Evolutionary conservation across 2,888 invertebrate species (phyloP).

Genomic region (Thereva unica): DNA sequence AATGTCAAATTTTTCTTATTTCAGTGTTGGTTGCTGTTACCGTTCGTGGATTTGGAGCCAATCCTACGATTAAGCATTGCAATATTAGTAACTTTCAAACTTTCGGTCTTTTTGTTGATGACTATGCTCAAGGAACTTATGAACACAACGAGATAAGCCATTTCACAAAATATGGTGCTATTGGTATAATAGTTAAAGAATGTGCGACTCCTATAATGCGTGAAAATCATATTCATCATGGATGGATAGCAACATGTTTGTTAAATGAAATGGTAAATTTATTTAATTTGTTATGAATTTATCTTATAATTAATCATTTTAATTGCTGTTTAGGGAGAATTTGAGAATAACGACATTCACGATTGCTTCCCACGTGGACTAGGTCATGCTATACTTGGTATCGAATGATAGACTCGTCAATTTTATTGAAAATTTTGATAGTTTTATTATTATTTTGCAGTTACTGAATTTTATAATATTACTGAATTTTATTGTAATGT

Average conservation of each 20-base stretch:
- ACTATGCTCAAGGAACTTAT: slow-evolving; percentile 94
- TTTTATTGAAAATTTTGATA: too few species aligned
- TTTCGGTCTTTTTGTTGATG: slow-evolving; percentile 97
- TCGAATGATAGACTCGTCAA: too few species aligned
- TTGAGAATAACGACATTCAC: slow-evolving; percentile 98
- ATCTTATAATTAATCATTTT: slow-evolving; percentile 2
- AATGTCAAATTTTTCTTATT: slow-evolving; percentile 24
- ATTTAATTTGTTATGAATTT: slow-evolving; percentile 10
- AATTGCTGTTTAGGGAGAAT: slow-evolving; percentile 78
- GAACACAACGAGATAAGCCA: slow-evolving; percentile 98
- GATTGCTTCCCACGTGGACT: slow-evolving; percentile 60
- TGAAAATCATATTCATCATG: slow-evolving; percentile 94
- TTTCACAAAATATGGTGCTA: too few species aligned
- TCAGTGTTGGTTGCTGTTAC: slow-evolving; percentile 97
- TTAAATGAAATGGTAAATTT: slow-evolving; percentile 89
- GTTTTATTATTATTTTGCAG: too few species aligned
- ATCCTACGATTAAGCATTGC: slow-evolving; percentile 93
- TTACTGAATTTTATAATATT: too few species aligned
- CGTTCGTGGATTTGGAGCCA: slow-evolving; percentile 93
- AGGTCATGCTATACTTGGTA: too few species aligned
- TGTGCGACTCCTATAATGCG: slow-evolving; percentile 98
- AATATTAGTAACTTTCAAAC: slow-evolving; percentile 99
- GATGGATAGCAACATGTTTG: slow-evolving; percentile 95
- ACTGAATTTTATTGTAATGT: too few species aligned
- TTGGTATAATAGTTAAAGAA: slow-evolving; percentile 99